Evolutionary conservation across 2,888 invertebrate species (phyloP), one percentile per base, ranked within the genome.

Genomic region (Isoperla grammatica): DNA sequence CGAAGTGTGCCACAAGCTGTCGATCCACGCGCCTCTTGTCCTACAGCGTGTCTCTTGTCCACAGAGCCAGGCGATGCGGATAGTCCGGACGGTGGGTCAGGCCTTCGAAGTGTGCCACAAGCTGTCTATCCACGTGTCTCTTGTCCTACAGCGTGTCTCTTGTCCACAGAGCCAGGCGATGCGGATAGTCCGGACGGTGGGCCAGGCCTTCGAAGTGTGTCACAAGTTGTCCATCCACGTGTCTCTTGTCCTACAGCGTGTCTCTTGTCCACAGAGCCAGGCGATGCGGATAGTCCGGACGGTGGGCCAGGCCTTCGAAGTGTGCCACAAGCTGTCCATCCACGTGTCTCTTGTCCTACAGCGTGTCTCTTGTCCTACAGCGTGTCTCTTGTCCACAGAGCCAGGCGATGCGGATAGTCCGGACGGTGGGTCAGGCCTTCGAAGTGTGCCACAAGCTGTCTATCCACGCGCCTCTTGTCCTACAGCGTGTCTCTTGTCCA

Each of bases 81-180:
- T 99, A 68, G 99, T 99, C 63, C 86, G 97, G 70, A 98, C 98
- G 6, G 94, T 99, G 67, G 98, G 98, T 49, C 98, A 99, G 78
- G 98, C 98, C 39, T 99, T 99, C 78, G 98, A 99, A 78, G 97
- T 98, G 74, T 98, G 97, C 82, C 97, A 98, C 84, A 95, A 96
- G 79, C 82, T 92, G 77, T 87, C 89, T 71, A 80, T 84, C 70
- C 85, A 83, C 68, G 72, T 73, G 56, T 71, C 76, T 29, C 4
- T 29, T 29, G 29, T 8, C 29, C 29, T 29, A 29, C 29, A 29
- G 29, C 8, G 29, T 29, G 29, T 29, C 29, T 29, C 29, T 29
- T 8, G 4, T 8, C 29, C 29, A 12, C 85, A 97, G 97, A 94
- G 90, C 76, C 96, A 98, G 81, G 98, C 98, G 35, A 96, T 98